Percentiles rank a stretch among this genome's conserved stretches.
Evolutionary conservation across 2,888 invertebrate species (phyloP).

Genomic region (Acanthacorydalis orientalis): DNA sequence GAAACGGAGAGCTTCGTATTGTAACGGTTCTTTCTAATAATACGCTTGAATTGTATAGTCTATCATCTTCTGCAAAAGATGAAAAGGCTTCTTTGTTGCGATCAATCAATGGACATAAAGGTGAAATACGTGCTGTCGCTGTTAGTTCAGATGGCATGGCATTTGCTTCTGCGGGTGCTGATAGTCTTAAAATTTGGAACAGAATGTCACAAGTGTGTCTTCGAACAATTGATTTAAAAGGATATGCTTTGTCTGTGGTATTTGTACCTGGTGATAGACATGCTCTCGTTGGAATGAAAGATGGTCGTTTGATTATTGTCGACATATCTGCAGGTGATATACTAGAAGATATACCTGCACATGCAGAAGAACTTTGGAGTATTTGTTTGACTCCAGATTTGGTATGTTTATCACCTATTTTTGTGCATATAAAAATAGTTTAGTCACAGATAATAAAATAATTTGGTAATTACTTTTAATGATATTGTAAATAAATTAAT

Average conservation of each 20-base stretch:
- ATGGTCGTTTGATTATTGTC: slow-evolving; percentile 64
- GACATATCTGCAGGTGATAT: slow-evolving; percentile 71
- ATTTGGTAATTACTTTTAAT: too few relatives aligned
- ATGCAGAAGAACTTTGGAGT: slow-evolving; percentile 62
- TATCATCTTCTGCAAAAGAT: slow-evolving; percentile 25
- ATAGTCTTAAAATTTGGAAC: slow-evolving; percentile 89
- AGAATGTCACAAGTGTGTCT: slow-evolving; percentile 53
- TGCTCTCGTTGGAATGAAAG: slow-evolving; percentile 71
- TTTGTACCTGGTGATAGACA: slow-evolving; percentile 88
- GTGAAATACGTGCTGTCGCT: slow-evolving; percentile 70
- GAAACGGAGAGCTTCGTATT: slow-evolving; percentile 51
- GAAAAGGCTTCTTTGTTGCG: slow-evolving; percentile 40
- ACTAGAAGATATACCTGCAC: slow-evolving; percentile 70
- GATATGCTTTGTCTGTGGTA: slow-evolving; percentile 52
- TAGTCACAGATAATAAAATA: too few relatives aligned
- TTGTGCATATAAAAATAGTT: too few relatives aligned
- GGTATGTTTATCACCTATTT: slow-evolving; percentile 26
- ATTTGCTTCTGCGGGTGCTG: slow-evolving; percentile 70
- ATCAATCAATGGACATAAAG: slow-evolving; percentile 69
- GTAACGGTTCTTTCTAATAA: slow-evolving; percentile 55
- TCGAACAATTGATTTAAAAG: slow-evolving; percentile 39
- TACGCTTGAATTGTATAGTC: slow-evolving; percentile 50
- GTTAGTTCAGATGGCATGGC: slow-evolving; percentile 86
- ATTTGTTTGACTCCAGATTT: slow-evolving; percentile 65
- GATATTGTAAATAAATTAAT: too few relatives aligned